Evolutionary conservation across 1,140 invertebrate species (phyloP), one percentile per base, ranked within the genome.

Genomic region (Maconellicoccus hirsutus): DNA sequence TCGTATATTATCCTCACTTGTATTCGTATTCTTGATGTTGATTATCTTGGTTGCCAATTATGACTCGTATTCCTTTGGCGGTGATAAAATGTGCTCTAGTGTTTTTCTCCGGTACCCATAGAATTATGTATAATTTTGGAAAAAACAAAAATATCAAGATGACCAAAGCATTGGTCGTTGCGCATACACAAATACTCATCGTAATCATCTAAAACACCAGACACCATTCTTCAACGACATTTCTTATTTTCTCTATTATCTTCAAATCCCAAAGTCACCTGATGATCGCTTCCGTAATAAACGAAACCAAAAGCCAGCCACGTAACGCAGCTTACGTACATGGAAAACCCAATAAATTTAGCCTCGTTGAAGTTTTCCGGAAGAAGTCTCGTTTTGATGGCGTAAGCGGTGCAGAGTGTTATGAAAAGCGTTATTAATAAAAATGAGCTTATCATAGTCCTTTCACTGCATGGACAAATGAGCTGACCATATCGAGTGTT

Each of bases 371-470:
- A 89, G 71, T 89, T 88, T 75, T 88, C 88, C 1, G 87, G 87
- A 69, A 89, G 84, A 75, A 89, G 89, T 71, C 88, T 80, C 0
- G 88, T 89, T 77, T 89, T 88, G 74, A 89, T 85, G 1, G 88
- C 88, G 77, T 90, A 89, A 12, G 87, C 78, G 0, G 88, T 90
- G 76, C 88, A 89, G 72, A 90, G 80, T 1, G 86, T 77, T 72
- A 89, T 85, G 1, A 91, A 83, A n/a, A 89, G 77, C 81, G 90
- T 89, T 52, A 93, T 86, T 76, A 16, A 52, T 52, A 16, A 4
- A 75, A 90, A 88, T 78, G 93, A 96, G 0, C 94, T 91, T 14
- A 96, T 84, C 73, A 94, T 84, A 79, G 94, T 94, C 78, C 93
- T 90, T 74, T 94, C 91, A 39, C 90, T 38, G 3, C 3, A 8